phyloP scores from a whole-genome alignment of 2,888 invertebrate genomes.

The Sisyra nigra region DNA sequence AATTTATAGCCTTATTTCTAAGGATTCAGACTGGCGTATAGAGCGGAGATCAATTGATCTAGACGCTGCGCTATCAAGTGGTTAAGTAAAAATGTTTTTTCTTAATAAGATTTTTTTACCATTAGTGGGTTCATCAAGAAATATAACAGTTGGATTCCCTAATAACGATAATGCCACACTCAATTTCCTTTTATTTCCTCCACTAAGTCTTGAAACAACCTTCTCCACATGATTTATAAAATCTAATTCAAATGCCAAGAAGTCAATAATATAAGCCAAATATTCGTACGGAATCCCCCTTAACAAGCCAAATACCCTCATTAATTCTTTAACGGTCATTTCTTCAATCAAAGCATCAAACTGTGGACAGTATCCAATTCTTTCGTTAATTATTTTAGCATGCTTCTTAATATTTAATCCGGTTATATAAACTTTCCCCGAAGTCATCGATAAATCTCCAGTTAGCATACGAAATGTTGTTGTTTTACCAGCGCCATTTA shows the following conservation, averaged over 20 bases:
- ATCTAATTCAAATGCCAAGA: conserved; percentile 37
- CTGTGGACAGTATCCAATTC: conserved; percentile 42
- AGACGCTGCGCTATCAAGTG: too few species aligned
- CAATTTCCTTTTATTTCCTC: conserved; percentile 58
- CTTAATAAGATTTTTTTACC: conserved; percentile 24
- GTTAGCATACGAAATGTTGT: conserved; percentile 84
- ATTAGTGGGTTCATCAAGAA: conserved; percentile 50
- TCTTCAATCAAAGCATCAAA: conserved; percentile 37
- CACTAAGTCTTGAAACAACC: conserved; percentile 42
- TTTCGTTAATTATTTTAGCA: conserved; percentile 39
- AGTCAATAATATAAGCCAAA: conserved; percentile 23
- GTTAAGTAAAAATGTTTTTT: conserved; percentile 8
- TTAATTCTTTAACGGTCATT: conserved; percentile 46
- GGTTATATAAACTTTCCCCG: conserved; percentile 45
- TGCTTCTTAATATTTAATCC: conserved; percentile 26
- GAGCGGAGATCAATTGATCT: too few species aligned
- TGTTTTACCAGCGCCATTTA: conserved; percentile 80
- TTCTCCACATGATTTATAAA: conserved; percentile 45
- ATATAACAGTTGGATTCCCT: conserved; percentile 50
- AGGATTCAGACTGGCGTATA: too few species aligned
- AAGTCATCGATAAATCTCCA: conserved; percentile 56
- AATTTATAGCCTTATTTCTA: too few species aligned
- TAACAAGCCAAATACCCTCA: conserved; percentile 44
- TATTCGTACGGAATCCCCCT: conserved; percentile 36
- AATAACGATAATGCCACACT: conserved; percentile 55